Evolutionary conservation across 2,888 invertebrate genomes (phyloP).

Genomic region (Microdon myrmicae): DNA sequence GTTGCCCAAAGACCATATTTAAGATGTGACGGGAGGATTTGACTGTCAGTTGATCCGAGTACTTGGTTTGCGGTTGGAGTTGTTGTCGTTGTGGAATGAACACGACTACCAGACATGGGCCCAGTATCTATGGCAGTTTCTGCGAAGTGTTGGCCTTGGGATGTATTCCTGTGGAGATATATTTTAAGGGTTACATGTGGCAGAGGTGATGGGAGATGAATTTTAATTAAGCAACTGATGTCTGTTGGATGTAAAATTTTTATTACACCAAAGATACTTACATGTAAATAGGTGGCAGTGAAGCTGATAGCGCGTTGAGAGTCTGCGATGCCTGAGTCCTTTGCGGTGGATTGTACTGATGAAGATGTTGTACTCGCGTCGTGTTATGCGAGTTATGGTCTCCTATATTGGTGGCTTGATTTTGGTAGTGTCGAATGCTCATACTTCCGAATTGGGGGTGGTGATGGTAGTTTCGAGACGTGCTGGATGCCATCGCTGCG

Average conservation of each 20-base stretch:
- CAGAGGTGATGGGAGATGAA: background rate
- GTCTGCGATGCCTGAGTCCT: slow-evolving; percentile 21
- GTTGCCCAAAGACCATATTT: slow-evolving; percentile 80
- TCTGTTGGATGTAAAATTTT: background rate
- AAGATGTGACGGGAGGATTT: slow-evolving; percentile 71
- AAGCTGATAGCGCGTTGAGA: slow-evolving; percentile 50
- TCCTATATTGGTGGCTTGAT: slow-evolving; percentile 12
- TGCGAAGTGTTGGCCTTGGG: slow-evolving; percentile 54
- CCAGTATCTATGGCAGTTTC: slow-evolving; percentile 54
- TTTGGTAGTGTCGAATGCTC: slow-evolving; percentile 60
- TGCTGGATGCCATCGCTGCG: slow-evolving; percentile 49
- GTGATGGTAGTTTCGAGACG: slow-evolving; percentile 59
- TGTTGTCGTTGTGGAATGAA: slow-evolving; percentile 26
- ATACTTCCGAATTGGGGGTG: slow-evolving; percentile 66
- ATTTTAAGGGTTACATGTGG: background rate
- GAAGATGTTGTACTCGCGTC: slow-evolving; percentile 29
- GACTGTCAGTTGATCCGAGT: slow-evolving; percentile 54
- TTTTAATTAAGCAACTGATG: background rate
- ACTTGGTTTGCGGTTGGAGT: slow-evolving; percentile 22
- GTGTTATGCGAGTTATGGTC: slow-evolving; percentile 24
- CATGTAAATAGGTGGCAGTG: slow-evolving; percentile 57
- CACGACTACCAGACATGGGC: slow-evolving; percentile 43
- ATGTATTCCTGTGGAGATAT: slow-evolving; percentile 51
- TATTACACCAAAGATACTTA: slow-evolving; percentile 22
- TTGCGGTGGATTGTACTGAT: slow-evolving; percentile 35